Evolutionary conservation across 2,797 vertebrate genomes (phyloP).

Genomic region (Ctenopoma kingsleyae): DNA sequence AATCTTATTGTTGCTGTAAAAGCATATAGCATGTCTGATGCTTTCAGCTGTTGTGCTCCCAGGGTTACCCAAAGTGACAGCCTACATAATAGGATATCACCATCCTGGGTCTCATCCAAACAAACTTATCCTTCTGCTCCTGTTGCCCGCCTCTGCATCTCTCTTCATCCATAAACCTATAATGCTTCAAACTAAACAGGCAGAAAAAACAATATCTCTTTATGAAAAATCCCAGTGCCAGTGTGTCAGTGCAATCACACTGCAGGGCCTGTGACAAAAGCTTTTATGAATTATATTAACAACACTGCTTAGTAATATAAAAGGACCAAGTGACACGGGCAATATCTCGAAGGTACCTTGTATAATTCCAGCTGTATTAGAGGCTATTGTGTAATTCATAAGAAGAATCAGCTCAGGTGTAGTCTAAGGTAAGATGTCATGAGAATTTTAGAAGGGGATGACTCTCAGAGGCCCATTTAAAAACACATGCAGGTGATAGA

Average conservation of each 20-base stretch:
- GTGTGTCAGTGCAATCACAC: conserved; percentile 49
- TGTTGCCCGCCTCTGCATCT: conserved; percentile 40
- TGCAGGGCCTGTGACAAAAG: conserved; percentile 44
- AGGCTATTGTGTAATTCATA: conserved; percentile 51
- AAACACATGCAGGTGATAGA: conserved; percentile 66
- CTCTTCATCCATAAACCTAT: conserved; percentile 53
- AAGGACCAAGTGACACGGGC: conserved; percentile 52
- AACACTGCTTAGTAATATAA: conserved; percentile 71
- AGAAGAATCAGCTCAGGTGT: conserved; percentile 50
- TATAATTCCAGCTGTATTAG: conserved; percentile 68
- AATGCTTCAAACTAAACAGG: conserved; percentile 57
- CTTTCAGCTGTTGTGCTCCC: conserved; percentile 46
- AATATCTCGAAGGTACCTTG: conserved; percentile 57
- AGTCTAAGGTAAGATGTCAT: conserved; percentile 49
- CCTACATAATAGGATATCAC: conserved; percentile 71
- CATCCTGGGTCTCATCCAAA: conserved; percentile 58
- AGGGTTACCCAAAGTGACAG: conserved; percentile 69
- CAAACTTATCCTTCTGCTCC: conserved; percentile 53
- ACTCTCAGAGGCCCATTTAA: conserved; percentile 70
- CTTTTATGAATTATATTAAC: conserved; percentile 66
- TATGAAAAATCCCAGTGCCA: conserved; percentile 55
- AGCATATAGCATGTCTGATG: conserved; percentile 45
- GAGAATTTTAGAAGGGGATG: conserved; percentile 54
- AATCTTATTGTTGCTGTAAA: conserved; percentile 59
- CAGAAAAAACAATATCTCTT: conserved; percentile 61